Percentiles rank a stretch among this genome's conserved stretches.
phyloP scores from a whole-genome alignment of 2,113 vertebrate species.

The Polypterus bichir region DNA sequence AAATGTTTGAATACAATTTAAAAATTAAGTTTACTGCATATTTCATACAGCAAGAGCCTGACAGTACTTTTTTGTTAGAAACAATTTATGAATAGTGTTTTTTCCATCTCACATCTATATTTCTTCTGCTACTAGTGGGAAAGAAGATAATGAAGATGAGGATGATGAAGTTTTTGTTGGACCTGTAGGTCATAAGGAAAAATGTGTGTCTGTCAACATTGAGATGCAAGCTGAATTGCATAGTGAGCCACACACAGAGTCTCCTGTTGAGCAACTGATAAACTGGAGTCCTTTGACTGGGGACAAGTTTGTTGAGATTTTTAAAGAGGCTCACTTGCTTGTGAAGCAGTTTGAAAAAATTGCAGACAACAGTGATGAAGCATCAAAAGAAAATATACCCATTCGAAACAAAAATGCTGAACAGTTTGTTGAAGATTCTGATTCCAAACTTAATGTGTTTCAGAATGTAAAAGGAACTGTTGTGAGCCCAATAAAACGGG shows the following conservation, averaged over 20 bases:
- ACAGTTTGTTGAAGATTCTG: slow-evolving; percentile 54
- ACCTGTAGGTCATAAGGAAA: slow-evolving; percentile 53
- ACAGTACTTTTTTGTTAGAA: too few relatives aligned
- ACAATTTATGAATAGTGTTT: background rate
- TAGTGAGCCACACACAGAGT: background rate
- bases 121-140: slow-evolving; percentile 31
- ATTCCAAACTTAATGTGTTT: slow-evolving; percentile 53
- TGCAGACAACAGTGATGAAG: slow-evolving; percentile 10
- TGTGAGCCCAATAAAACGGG: slow-evolving; percentile 63
- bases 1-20: too few relatives aligned
- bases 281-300: slow-evolving; percentile 61
- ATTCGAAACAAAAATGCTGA: slow-evolving; percentile 27
- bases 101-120: slow-evolving; percentile 9
- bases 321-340: slow-evolving; percentile 67
- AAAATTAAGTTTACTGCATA: too few relatives aligned
- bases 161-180: slow-evolving; percentile 79
- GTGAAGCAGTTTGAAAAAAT: slow-evolving; percentile 52
- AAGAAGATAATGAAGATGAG: slow-evolving; percentile 50
- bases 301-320: slow-evolving; percentile 69
- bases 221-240: background rate
- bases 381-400: background rate
- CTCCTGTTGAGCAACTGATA: slow-evolving; percentile 12
- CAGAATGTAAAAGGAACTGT: slow-evolving; percentile 19
- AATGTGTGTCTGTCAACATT: slow-evolving; percentile 41
- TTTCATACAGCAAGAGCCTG: too few relatives aligned